Evolutionary conservation across 1,140 invertebrate species (phyloP).

Genomic region (Drosophila lowei): DNA sequence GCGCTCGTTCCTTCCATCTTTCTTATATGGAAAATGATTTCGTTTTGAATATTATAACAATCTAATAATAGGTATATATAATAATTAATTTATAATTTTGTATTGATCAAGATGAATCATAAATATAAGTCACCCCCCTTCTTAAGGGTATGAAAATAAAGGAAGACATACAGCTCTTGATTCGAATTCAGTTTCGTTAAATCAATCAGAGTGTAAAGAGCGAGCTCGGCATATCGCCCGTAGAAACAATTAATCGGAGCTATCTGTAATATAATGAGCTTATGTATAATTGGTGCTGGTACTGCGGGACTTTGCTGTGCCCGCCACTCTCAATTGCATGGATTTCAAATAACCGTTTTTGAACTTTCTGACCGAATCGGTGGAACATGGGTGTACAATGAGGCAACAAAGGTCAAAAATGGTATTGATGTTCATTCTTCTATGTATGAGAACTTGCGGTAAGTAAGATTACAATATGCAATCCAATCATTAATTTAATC

Average conservation of each 20-base stretch:
- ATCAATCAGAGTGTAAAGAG: conserved; percentile 11
- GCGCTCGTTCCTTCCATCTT: too few relatives aligned
- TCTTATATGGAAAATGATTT: not conserved
- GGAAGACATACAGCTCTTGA: conserved; percentile 38
- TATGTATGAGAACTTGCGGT: conserved; percentile 88
- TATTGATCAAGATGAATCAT: not conserved
- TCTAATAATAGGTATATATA: too few relatives aligned
- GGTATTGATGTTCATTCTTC: conserved; percentile 93
- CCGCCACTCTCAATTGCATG: conserved; percentile 86
- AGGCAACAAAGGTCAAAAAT: conserved; percentile 87
- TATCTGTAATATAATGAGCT: conserved; percentile 36
- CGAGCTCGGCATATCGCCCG: conserved; percentile 12
- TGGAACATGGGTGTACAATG: conserved; percentile 94
- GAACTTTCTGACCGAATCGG: conserved; percentile 90
- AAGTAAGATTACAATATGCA: conserved; percentile 6
- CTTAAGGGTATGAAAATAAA: not conserved
- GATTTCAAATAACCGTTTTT: conserved; percentile 87
- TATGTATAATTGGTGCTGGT: conserved; percentile 89
- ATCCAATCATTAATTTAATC: too few relatives aligned
- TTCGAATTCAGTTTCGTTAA: conserved; percentile 30
- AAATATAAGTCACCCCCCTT: not conserved
- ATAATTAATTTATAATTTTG: not conserved
- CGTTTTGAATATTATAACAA: too few relatives aligned
- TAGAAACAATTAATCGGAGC: conserved; percentile 17
- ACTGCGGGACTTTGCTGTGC: conserved; percentile 90